These are phyloP conservation scores for Philopotamus ludificatus DNA, from an alignment of 1,140 invertebrate genomes.

Conservation along the genomic window DNA sequence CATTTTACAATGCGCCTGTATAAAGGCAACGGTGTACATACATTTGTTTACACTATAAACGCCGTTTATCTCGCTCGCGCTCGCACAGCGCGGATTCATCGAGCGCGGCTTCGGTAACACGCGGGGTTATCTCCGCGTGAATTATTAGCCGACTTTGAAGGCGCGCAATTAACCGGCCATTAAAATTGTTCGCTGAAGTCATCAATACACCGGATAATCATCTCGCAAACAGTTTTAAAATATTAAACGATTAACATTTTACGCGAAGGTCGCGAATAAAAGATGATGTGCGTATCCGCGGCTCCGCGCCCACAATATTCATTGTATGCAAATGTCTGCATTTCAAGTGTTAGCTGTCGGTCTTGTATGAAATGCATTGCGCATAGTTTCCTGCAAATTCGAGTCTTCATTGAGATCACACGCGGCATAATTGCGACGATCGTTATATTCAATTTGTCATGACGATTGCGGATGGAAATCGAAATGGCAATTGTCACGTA, in stretches of 20 bases:
- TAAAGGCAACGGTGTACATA: neutral
- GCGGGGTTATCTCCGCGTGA: no score
- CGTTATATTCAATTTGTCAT: no score
- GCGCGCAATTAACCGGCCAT: no score
- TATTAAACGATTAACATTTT: neutral
- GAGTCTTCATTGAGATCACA: neutral
- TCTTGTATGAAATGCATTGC: slow-evolving; percentile 1
- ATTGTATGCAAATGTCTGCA: slow-evolving; percentile 21
- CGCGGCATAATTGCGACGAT: no score
- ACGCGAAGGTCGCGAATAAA: slow-evolving; percentile 7
- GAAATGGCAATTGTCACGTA: no score
- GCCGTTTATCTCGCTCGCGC: neutral
- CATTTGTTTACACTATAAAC: neutral
- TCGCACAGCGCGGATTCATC: no score
- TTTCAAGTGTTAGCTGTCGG: slow-evolving; percentile 7
- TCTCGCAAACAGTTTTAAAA: neutral
- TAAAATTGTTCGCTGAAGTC: no score
- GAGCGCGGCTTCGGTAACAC: no score
- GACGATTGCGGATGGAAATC: no score
- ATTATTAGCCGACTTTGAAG: no score
- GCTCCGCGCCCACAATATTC: neutral
- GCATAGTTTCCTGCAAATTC: neutral
- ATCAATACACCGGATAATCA: no score
- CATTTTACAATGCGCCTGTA: neutral
- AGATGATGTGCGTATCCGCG: slow-evolving; percentile 5